Evolutionary conservation across 2,797 vertebrate genomes (phyloP), one percentile per base, ranked within the genome.

Genomic region (Uromys caudimaculatus): DNA sequence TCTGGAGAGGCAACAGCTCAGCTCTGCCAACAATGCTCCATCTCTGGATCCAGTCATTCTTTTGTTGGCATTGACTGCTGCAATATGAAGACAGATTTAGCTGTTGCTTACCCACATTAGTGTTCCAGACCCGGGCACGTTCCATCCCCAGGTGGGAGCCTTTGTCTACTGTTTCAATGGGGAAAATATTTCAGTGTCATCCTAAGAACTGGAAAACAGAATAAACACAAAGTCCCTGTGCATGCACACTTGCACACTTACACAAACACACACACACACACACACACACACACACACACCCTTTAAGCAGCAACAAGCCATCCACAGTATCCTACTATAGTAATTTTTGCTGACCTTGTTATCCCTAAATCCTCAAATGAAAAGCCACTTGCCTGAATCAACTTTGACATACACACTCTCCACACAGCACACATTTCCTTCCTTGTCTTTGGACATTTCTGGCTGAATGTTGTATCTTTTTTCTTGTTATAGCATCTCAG

Each of bases 61-160:
- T 95, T 89, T 95, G 95, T 93, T 71, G 69, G 41, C 47, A 13
- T 21, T 9, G 27, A 64, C 78, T 91, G 44, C 90, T 93, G 78
- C 1, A 0, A 2, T 81, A 27, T 64, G 32, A 96, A 81, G 54
- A 78, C 2, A 13, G 62, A 69, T 85, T 94, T 93, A 91, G 54
- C 32, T 71, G 78, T 90, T 92, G 69, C 91, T 96, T 89, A 64
- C 2, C 0, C 76, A 58, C 73, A 71, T 73, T 85, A 85, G 24
- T 76, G 88, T 67, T 54, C 2, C 1, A 32, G 3, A 1, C 44
- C 27, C 50, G 78, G 50, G n/a, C 17, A 7, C 13, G 77, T 84
- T 93, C 41, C 44, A 54, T 91, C 44, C 89, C 84, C 82, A 64
- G 5, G 12, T 4, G 0, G 76, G 58, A 96, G 87, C 29, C 58